Percentiles rank a stretch among this genome's conserved stretches.
These are phyloP conservation scores for Scolanthus callimorphus DNA, from an alignment of 92 coral and sea anemone genomes.

Conservation along the genomic window DNA sequence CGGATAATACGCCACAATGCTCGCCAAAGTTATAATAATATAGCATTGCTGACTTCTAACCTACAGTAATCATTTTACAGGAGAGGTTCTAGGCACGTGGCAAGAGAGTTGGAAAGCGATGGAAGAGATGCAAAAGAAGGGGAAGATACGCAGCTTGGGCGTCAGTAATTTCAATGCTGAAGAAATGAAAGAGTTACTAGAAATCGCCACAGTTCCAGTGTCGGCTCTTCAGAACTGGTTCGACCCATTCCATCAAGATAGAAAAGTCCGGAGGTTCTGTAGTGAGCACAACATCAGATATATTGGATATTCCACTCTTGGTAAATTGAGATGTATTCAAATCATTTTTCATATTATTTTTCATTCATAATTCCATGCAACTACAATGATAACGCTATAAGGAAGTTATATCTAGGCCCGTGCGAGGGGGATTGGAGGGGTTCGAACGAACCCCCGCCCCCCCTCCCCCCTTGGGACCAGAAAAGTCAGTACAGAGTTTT, in stretches of 20 bases:
- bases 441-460: no score
- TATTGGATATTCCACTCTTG: slow-evolving; percentile 94
- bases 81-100: slow-evolving; percentile 92
- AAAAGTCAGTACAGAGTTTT: no score
- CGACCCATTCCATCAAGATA: slow-evolving; percentile 96
- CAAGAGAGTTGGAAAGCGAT: slow-evolving; percentile 98
- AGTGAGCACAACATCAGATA: slow-evolving; percentile 66
- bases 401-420: no score
- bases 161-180: slow-evolving; percentile 82
- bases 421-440: no score
- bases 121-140: slow-evolving; percentile 86
- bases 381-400: no score
- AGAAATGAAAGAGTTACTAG: slow-evolving; percentile 68
- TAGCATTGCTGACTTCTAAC: no score
- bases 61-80: no score
- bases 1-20: no score
- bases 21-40: no score
- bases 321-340: slow-evolving; percentile 20
- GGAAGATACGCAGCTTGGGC: slow-evolving; percentile 90
- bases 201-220: slow-evolving; percentile 79
- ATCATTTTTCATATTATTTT: no score
- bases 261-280: slow-evolving; percentile 58
- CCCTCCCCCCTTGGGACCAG: no score
- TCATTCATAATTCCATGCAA: no score
- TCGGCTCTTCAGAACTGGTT: slow-evolving; percentile 94